These are phyloP conservation scores for Abrostola tripartita DNA, from an alignment of 2,888 invertebrate genomes.

Conservation along the genomic window DNA sequence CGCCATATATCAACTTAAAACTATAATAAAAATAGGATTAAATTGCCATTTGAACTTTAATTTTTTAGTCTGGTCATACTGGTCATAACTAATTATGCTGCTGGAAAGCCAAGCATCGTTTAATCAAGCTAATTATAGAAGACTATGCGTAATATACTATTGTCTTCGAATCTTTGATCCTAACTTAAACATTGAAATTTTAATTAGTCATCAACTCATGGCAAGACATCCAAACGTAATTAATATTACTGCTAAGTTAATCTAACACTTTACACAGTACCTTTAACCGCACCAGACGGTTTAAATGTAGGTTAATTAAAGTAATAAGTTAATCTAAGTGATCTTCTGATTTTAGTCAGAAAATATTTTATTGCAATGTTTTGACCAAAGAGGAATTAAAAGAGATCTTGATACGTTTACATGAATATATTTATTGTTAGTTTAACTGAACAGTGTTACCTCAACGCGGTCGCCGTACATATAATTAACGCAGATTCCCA, in stretches of 20 bases:
- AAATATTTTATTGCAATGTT: slow-evolving; percentile 1
- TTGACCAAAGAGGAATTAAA: neutral
- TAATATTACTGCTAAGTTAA: slow-evolving; percentile 52
- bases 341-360: neutral
- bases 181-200: slow-evolving; percentile 16
- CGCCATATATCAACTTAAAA: no score
- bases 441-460: slow-evolving; percentile 58
- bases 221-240: slow-evolving; percentile 14
- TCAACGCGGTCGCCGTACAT: slow-evolving; percentile 32
- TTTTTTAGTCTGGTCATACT: no score
- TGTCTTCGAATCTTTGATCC: neutral
- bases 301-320: neutral
- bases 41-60: no score
- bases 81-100: neutral
- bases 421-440: slow-evolving; percentile 23
- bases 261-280: slow-evolving; percentile 15
- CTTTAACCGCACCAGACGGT: neutral
- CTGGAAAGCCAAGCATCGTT: neutral
- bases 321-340: slow-evolving; percentile 1
- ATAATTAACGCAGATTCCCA: slow-evolving; percentile 44
- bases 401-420: neutral
- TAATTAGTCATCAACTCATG: slow-evolving; percentile 43
- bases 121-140: neutral
- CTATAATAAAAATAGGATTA: no score
- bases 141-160: neutral